Conservation (phyloP, 2,113 vertebrate species). For the Ptychochromis oligacanthus region DNA sequence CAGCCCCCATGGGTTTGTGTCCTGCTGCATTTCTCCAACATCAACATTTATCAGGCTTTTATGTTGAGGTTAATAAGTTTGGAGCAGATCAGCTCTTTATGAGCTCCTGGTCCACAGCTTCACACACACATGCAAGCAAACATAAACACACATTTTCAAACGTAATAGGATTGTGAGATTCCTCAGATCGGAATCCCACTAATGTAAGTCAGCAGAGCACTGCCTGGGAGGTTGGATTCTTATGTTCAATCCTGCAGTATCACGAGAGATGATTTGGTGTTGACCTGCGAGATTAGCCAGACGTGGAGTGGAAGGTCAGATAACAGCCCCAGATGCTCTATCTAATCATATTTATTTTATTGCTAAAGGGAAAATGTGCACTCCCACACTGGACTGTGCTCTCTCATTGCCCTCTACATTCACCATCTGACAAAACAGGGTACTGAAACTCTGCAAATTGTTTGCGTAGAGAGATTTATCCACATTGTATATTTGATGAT, state of each 20-base stretch:
- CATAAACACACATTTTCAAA: conserved; percentile 43
- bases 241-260: conserved; percentile 56
- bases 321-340: conserved; percentile 38
- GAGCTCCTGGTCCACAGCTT: conserved; percentile 21
- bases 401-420: not conserved
- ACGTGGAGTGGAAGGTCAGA: conserved; percentile 49
- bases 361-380: conserved; percentile 15
- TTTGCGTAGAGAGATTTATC: conserved; percentile 58
- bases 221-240: conserved; percentile 52
- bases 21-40: conserved; percentile 37
- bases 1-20: conserved; percentile 21
- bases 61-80: conserved; percentile 63
- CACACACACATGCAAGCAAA: not conserved
- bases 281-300: conserved; percentile 67
- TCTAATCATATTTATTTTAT: conserved; percentile 60
- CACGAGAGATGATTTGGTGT: conserved; percentile 58
- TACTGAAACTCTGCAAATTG: conserved; percentile 50
- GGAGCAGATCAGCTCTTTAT: conserved; percentile 49
- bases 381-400: conserved; percentile 8
- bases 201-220: conserved; percentile 25
- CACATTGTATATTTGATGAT: conserved; percentile 45
- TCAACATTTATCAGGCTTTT: conserved; percentile 52
- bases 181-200: conserved; percentile 41
- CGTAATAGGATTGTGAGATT: conserved; percentile 65
- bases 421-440: conserved; percentile 22